Base-by-base conservation (phyloP, 1,140 invertebrate genomes). In the Maniola jurtina region DNA sequence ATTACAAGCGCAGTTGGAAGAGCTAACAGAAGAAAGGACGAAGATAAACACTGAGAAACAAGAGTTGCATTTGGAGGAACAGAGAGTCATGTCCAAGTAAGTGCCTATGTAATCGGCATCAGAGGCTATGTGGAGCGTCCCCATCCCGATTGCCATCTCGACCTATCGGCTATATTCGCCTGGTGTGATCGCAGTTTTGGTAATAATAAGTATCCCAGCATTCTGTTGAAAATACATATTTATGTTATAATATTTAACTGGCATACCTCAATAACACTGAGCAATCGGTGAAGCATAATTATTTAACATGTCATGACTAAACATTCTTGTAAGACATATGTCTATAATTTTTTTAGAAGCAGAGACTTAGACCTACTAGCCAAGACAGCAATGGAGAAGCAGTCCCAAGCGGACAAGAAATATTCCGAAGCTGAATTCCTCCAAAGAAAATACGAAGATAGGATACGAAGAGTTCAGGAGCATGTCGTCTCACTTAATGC, bases 401-500 rank as follows among this genome's bases (percentile, higher is more conserved):
- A 91, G 70, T 75, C 83, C 0, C 81, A 88, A 71, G 89, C 89
- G 0, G 89, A 92, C 34, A 87, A 89, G 62, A 91, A 88, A 45
- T 80, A 82, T 61, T 80, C 87, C 5, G 91, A 92, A 76, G 84
- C 89, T 0, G 83, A 88, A 50, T 84, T 82, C 50, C 69, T 87
- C 11, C 89, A 91, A 64, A 78, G 75, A 35, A 90, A 86, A 64
- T 92, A 89, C 63, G 91, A 92, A 66, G 91, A 92, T 14, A 80
- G 88, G 54, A 86, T 92, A 52, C 76, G 84, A 35, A 76, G 83
- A 42, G 80, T 92, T 38, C 91, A 92, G 72, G 91, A 92, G 65
- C 88, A 92, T 34, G 84, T 84, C 0, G 81, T 91, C 0, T 91
- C 89, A 7, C 61, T 92, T 5, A 91, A 91, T 56, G 58, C 75